phyloP scores from a whole-genome alignment of 2,888 invertebrate genomes.

The Neoascia interrupta region DNA sequence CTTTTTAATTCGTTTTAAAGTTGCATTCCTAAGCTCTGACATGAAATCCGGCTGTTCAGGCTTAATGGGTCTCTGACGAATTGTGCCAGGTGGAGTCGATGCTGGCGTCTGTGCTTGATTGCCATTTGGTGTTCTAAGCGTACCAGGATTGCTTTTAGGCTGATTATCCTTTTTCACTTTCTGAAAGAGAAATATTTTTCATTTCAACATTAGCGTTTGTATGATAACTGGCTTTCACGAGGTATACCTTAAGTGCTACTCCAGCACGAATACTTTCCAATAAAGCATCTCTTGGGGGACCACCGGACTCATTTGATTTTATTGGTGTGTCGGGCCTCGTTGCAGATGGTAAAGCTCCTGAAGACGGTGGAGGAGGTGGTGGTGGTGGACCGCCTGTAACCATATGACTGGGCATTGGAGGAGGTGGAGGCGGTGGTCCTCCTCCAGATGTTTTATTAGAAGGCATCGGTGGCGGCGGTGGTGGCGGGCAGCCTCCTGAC shows the following conservation, averaged over 20 bases:
- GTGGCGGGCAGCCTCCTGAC: constrained; percentile 39
- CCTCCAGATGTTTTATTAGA: background rate
- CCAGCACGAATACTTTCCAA: constrained; percentile 74
- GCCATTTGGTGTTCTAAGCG: background rate
- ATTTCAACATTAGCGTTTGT: background rate
- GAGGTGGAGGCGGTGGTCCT: constrained; percentile 12
- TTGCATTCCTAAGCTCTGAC: constrained; percentile 55
- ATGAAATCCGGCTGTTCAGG: constrained; percentile 49
- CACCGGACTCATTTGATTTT: constrained; percentile 19
- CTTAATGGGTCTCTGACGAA: background rate
- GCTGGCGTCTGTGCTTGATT: background rate
- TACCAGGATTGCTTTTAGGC: background rate
- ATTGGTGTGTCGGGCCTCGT: constrained; percentile 39
- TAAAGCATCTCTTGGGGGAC: constrained; percentile 72
- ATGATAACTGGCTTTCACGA: too few species aligned
- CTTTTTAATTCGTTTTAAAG: constrained; percentile 54
- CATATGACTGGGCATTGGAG: background rate
- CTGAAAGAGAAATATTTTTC: constrained; percentile 67
- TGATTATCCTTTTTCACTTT: constrained; percentile 70
- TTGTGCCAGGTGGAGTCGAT: background rate
- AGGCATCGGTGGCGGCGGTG: constrained; percentile 49
- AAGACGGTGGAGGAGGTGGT: constrained; percentile 6
- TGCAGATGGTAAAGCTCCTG: too few species aligned
- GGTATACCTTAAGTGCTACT: constrained; percentile 73
- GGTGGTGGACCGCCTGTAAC: background rate